Conservation (phyloP, 2,113 vertebrate species). For the Pterocles orientalis region DNA sequence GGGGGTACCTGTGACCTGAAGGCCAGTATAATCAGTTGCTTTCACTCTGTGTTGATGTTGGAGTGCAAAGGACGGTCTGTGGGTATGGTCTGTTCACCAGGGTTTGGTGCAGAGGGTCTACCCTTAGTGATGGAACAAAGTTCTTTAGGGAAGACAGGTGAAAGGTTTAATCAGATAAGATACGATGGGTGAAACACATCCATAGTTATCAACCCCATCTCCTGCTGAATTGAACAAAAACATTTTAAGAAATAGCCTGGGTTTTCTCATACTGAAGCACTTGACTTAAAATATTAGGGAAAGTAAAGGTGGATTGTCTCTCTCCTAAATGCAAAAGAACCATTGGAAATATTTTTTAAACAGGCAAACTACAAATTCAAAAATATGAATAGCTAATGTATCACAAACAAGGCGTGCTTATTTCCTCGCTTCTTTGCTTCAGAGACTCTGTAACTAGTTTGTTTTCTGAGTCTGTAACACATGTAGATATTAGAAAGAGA, state of each 20-base stretch:
- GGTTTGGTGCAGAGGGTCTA: not conserved
- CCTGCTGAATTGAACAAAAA: not conserved
- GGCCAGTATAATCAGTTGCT: not conserved
- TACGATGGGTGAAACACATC: not conserved
- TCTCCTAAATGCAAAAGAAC: not conserved
- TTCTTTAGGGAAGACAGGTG: not conserved
- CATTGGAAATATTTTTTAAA: not conserved
- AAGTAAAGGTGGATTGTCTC: not conserved
- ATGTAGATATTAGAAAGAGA: not conserved
- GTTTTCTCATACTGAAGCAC: slow-evolving; percentile 13
- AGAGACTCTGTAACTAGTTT: not conserved
- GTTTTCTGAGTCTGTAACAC: not conserved
- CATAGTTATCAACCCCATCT: not conserved
- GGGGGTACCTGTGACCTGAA: not conserved
- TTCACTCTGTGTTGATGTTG: not conserved
- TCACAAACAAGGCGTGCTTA: not conserved
- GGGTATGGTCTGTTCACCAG: not conserved
- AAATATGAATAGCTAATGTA: not conserved
- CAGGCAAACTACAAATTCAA: not conserved
- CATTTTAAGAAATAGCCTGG: slow-evolving; percentile 2
- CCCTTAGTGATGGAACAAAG: not conserved
- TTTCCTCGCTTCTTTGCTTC: not conserved
- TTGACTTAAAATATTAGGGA: slow-evolving; percentile 9
- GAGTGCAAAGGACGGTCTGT: not conserved
- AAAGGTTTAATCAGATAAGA: not conserved